phyloP scores from a whole-genome alignment of 2,113 vertebrate species.

The Acrocephalus kingi region DNA sequence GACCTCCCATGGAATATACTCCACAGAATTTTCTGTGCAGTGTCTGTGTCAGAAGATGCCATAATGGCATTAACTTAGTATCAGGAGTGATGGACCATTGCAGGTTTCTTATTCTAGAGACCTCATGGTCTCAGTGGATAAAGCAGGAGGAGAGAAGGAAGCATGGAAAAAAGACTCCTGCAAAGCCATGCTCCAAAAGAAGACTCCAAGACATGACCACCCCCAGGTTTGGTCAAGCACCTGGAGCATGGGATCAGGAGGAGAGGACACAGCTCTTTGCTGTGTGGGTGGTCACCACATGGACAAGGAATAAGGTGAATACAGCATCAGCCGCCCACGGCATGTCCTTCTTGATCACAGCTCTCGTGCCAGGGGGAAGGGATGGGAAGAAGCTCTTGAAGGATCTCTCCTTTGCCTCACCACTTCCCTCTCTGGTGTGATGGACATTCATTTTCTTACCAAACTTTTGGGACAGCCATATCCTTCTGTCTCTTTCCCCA shows the following conservation, averaged over 20 bases:
- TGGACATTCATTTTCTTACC: neutral
- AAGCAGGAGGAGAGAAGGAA: neutral
- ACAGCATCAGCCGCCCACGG: rapidly evolving
- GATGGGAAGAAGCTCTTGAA: neutral
- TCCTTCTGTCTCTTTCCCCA: neutral
- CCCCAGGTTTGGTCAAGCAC: neutral
- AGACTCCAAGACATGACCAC: neutral
- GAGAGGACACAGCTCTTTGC: neutral
- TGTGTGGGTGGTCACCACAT: neutral
- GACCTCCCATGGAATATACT: neutral
- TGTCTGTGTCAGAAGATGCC: neutral
- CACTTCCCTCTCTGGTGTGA: neutral
- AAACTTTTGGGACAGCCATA: neutral
- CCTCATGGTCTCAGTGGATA: neutral
- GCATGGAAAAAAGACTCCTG: neutral
- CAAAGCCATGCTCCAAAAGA: neutral
- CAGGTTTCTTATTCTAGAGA: neutral
- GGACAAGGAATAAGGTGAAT: neutral
- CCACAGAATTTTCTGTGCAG: neutral
- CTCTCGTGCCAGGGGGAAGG: neutral
- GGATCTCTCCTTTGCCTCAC: neutral
- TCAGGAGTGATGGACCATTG: neutral
- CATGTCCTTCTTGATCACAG: neutral
- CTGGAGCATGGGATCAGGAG: neutral
- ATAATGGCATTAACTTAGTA: neutral